These are phyloP conservation scores for Babylonia areolata DNA, from an alignment of 1,140 invertebrate genomes.

Conservation along the genomic window DNA sequence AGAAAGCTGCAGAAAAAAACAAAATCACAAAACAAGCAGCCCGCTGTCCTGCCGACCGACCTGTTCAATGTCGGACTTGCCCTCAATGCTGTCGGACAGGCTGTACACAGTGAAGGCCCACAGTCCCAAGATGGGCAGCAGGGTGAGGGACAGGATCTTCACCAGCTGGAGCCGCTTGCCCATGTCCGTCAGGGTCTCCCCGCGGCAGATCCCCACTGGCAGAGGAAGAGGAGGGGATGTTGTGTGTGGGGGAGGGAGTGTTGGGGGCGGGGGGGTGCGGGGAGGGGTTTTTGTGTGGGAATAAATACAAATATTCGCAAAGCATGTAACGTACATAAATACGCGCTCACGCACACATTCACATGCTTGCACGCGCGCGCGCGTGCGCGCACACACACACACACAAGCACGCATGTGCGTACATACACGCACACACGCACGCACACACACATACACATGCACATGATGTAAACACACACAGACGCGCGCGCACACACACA, in stretches of 20 bases:
- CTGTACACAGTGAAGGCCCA: conserved; percentile 64
- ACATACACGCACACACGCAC: too few species aligned
- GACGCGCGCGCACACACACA: too few species aligned
- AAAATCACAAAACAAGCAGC: background rate
- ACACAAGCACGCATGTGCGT: too few species aligned
- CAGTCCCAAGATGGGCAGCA: conserved; percentile 60
- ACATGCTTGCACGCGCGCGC: background rate
- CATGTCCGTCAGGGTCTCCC: conserved; percentile 57
- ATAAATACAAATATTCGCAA: background rate
- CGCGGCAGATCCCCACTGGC: conserved; percentile 54
- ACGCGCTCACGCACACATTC: background rate
- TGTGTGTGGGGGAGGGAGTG: too few species aligned
- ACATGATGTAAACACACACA: too few species aligned
- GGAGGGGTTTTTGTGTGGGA: too few species aligned
- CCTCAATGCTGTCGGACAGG: conserved; percentile 56
- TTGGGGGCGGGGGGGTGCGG: too few species aligned
- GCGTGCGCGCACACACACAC: background rate
- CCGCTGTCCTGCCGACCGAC: conserved; percentile 42
- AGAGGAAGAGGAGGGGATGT: too few species aligned
- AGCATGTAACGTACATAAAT: conserved; percentile 20
- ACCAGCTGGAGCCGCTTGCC: conserved; percentile 60
- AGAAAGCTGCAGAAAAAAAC: background rate
- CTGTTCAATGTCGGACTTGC: conserved; percentile 59
- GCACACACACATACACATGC: too few species aligned
- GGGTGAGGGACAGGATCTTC: conserved; percentile 62